phyloP scores from a whole-genome alignment of 2,113 vertebrate species.

The Dipodomys ordii region DNA sequence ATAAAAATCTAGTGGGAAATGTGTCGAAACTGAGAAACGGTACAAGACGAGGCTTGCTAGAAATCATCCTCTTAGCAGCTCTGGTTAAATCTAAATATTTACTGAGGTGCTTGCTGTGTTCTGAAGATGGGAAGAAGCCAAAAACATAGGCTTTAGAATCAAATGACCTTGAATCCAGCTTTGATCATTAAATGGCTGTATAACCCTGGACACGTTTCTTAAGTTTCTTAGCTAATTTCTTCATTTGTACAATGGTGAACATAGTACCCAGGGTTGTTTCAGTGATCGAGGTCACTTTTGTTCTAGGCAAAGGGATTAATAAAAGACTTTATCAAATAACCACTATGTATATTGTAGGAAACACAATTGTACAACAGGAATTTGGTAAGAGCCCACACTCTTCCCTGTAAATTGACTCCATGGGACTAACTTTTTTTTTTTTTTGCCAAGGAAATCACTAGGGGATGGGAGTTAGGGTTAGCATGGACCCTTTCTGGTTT shows the following conservation, averaged over 20 bases:
- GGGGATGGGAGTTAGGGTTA: neutral
- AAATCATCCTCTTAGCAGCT: neutral
- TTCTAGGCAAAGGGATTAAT: neutral
- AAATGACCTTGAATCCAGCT: neutral
- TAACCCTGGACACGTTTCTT: neutral
- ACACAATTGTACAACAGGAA: neutral
- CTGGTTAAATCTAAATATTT: neutral
- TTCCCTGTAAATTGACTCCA: neutral
- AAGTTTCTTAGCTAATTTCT: conserved; percentile 35
- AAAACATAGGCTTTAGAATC: neutral
- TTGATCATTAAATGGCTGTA: neutral
- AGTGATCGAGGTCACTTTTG: neutral
- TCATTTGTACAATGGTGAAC: neutral
- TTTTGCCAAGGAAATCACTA: neutral
- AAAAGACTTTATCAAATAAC: neutral
- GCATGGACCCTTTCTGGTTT: neutral
- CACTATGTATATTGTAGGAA: neutral
- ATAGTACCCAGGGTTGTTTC: neutral
- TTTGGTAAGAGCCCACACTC: neutral
- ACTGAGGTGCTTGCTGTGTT: rapidly evolving
- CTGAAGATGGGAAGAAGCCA: neutral
- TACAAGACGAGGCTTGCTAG: neutral
- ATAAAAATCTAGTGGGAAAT: neutral
- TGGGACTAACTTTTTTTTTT: neutral
- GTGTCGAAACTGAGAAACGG: neutral